A percentile compares a stretch with the other conserved stretches of the same genome.
Evolutionary conservation across 1,140 invertebrate species (phyloP).

Genomic region (Drosophila ironensis): DNA sequence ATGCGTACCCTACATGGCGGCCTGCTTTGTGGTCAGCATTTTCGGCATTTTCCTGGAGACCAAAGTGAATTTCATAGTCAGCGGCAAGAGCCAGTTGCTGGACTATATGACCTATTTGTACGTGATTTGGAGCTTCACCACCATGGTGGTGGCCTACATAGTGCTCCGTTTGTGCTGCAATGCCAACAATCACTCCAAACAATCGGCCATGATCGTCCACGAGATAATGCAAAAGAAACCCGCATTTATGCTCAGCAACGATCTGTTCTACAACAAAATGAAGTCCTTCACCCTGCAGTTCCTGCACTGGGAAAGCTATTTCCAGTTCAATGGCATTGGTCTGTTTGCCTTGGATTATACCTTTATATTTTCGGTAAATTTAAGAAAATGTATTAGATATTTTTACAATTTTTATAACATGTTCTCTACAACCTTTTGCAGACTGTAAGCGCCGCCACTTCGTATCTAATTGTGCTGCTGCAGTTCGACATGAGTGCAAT

Average conservation of each 20-base stretch:
- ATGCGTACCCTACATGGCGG: constrained; percentile 78
- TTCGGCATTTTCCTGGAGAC: constrained; percentile 80
- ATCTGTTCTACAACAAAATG: constrained; percentile 81
- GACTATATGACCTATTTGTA: constrained; percentile 70
- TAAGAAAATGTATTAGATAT: too few species aligned
- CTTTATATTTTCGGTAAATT: constrained; percentile 79
- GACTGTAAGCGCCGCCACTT: constrained; percentile 81
- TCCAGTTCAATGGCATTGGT: constrained; percentile 80
- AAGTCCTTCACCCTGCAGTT: constrained; percentile 81
- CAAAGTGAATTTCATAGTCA: constrained; percentile 75
- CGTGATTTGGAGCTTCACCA: constrained; percentile 73
- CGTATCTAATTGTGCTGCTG: constrained; percentile 80
- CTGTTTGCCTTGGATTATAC: constrained; percentile 79
- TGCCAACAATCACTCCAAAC: constrained; percentile 73
- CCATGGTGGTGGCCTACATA: constrained; percentile 76
- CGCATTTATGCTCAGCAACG: constrained; percentile 78
- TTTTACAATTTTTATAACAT: too few species aligned
- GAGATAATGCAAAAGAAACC: constrained; percentile 82
- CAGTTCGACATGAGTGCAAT: constrained; percentile 81
- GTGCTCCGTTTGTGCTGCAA: constrained; percentile 76
- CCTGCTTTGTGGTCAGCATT: constrained; percentile 74
- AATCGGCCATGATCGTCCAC: constrained; percentile 80
- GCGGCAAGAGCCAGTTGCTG: constrained; percentile 59
- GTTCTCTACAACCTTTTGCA: constrained; percentile 53
- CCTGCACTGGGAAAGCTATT: constrained; percentile 78